Conservation (phyloP, 2,888 invertebrate genomes). For the Sesia bembeciformis region DNA sequence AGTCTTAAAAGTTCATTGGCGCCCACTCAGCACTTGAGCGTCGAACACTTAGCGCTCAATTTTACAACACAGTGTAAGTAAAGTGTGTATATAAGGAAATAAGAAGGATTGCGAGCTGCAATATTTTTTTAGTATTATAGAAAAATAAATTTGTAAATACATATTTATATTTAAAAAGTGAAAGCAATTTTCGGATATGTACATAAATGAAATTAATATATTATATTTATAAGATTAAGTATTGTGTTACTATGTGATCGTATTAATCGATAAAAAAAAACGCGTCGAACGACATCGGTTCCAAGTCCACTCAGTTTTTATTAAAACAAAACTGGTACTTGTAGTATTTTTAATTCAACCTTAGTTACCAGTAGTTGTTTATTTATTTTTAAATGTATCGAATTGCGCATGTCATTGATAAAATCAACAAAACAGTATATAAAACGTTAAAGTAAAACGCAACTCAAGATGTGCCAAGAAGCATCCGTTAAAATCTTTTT, state of each 20-base stretch:
- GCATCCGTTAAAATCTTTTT: constrained; percentile 6
- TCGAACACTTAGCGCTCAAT: no score
- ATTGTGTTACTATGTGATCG: constrained; percentile 30
- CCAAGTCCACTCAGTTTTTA: neutral
- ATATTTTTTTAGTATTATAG: constrained; percentile 60
- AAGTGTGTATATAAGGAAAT: constrained; percentile 5
- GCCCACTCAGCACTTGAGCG: no score
- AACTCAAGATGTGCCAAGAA: constrained; percentile 23
- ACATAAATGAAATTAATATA: neutral
- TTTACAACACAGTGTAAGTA: no score
- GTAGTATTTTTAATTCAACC: neutral
- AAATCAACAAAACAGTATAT: no score
- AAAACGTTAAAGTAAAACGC: neutral
- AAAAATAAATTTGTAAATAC: constrained; percentile 53
- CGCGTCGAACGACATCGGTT: no score
- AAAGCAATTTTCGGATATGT: constrained; percentile 50
- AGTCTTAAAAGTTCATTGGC: no score
- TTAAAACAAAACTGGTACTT: neutral
- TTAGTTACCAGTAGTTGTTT: neutral
- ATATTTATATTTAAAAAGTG: constrained; percentile 31
- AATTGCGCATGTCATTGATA: no score
- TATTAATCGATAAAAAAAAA: constrained; percentile 30
- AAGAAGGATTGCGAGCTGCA: constrained; percentile 48
- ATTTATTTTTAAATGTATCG: neutral
- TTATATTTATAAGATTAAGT: neutral